These are phyloP conservation scores for Sebastes steindachneri DNA, from an alignment of 2,797 vertebrate species.

Conservation along the genomic window DNA sequence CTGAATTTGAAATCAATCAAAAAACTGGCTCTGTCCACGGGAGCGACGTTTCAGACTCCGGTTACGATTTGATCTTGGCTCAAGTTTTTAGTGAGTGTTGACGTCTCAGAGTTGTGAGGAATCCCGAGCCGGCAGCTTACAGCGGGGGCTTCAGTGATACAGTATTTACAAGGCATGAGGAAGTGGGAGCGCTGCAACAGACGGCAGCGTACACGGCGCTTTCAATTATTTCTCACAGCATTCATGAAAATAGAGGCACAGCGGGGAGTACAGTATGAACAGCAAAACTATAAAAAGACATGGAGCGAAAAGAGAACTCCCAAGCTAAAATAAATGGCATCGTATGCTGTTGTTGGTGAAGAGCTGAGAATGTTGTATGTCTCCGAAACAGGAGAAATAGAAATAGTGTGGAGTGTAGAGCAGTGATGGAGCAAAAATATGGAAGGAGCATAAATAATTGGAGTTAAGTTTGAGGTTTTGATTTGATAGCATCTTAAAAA, in stretches of 20 bases:
- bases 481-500: constrained; percentile 45
- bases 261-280: constrained; percentile 72
- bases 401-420: constrained; percentile 21
- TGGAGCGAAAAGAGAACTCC: constrained; percentile 66
- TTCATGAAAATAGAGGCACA: constrained; percentile 80
- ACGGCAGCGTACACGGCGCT: constrained; percentile 63
- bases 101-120: constrained; percentile 68
- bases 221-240: constrained; percentile 83
- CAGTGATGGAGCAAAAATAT: constrained; percentile 29
- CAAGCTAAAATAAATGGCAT: constrained; percentile 63
- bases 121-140: constrained; percentile 64
- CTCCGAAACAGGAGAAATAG: constrained; percentile 9
- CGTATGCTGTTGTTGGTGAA: constrained; percentile 41
- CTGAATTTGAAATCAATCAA: constrained; percentile 52
- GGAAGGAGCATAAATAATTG: constrained; percentile 26
- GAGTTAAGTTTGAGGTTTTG: constrained; percentile 22
- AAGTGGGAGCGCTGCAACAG: constrained; percentile 72
- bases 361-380: constrained; percentile 32
- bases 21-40: constrained; percentile 45
- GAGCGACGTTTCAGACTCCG: constrained; percentile 39
- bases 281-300: constrained; percentile 79
- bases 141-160: constrained; percentile 74
- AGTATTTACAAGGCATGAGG: constrained; percentile 78
- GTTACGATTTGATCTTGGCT: constrained; percentile 68
- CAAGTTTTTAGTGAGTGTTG: constrained; percentile 61